These are phyloP conservation scores for Poecilus cupreus DNA, from an alignment of 2,888 invertebrate species.

Conservation along the genomic window DNA sequence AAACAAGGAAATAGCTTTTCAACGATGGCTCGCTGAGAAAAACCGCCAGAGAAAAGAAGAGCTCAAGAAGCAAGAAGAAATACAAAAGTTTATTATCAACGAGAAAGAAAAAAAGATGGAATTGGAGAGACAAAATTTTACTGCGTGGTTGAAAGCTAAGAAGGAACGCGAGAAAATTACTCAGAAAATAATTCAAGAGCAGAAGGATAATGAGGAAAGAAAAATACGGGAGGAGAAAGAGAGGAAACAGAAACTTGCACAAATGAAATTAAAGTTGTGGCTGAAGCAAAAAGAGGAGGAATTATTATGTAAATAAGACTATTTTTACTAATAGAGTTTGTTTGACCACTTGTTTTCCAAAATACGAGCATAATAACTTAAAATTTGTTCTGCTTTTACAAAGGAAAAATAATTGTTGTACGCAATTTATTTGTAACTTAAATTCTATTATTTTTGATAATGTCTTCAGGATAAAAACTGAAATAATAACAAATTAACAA, in stretches of 20 bases:
- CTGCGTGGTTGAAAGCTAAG: slow-evolving; percentile 69
- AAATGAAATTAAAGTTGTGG: slow-evolving; percentile 71
- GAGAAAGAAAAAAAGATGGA: slow-evolving; percentile 69
- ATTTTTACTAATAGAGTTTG: no score
- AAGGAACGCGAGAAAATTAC: slow-evolving; percentile 58
- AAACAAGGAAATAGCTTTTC: slow-evolving; percentile 74
- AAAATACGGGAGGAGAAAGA: slow-evolving; percentile 66
- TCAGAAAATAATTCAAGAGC: slow-evolving; percentile 66
- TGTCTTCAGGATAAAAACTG: no score
- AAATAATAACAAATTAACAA: no score
- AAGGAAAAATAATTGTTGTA: no score
- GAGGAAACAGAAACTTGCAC: slow-evolving; percentile 10
- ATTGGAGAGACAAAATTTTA: slow-evolving; percentile 71
- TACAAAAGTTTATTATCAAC: slow-evolving; percentile 63
- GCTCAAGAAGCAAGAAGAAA: slow-evolving; percentile 66
- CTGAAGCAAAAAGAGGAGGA: slow-evolving; percentile 76
- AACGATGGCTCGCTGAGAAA: slow-evolving; percentile 74
- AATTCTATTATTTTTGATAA: no score
- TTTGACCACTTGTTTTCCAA: no score
- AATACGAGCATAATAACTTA: no score
- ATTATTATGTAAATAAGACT: slow-evolving; percentile 73
- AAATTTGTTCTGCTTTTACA: no score
- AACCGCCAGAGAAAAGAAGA: slow-evolving; percentile 66
- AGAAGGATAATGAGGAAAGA: slow-evolving; percentile 70
- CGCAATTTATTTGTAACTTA: no score